Percentiles rank a stretch among this genome's conserved stretches.
phyloP scores from a whole-genome alignment of 1,140 invertebrate genomes.

The Agraylea sexmaculata region DNA sequence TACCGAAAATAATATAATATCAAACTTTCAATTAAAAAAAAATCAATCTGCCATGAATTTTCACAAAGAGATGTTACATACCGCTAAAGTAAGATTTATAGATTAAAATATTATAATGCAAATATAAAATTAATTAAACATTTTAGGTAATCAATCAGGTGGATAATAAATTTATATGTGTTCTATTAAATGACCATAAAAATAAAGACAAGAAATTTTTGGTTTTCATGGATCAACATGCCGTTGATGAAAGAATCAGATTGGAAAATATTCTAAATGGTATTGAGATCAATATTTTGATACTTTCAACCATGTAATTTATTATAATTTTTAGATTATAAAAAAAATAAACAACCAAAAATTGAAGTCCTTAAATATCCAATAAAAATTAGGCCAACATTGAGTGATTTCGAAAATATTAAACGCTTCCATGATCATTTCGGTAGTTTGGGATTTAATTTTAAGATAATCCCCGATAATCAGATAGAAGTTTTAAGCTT shows the following conservation, averaged over 20 bases:
- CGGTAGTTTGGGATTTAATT: no score
- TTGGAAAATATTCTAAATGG: conserved; percentile 43
- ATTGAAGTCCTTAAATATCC: no score
- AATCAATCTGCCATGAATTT: neutral
- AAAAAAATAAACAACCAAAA: no score
- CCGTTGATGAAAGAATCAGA: conserved; percentile 53
- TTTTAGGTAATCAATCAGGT: conserved; percentile 44
- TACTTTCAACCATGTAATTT: no score
- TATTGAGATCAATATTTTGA: no score
- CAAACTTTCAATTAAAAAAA: neutral
- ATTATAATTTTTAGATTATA: no score
- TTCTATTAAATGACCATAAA: conserved; percentile 17
- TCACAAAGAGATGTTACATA: conserved; percentile 6
- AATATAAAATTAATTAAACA: neutral
- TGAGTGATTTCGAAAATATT: no score
- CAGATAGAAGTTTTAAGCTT: no score
- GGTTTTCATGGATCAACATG: conserved; percentile 56
- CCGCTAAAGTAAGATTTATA: neutral
- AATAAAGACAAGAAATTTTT: conserved; percentile 25
- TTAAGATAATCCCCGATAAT: no score
- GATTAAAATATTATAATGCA: neutral
- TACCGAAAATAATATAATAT: neutral
- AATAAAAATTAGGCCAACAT: no score
- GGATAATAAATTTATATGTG: conserved; percentile 51
- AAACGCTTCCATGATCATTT: no score